Evolutionary conservation across 2,113 vertebrate genomes (phyloP).

Genomic region (Chlamydotis undulata): DNA sequence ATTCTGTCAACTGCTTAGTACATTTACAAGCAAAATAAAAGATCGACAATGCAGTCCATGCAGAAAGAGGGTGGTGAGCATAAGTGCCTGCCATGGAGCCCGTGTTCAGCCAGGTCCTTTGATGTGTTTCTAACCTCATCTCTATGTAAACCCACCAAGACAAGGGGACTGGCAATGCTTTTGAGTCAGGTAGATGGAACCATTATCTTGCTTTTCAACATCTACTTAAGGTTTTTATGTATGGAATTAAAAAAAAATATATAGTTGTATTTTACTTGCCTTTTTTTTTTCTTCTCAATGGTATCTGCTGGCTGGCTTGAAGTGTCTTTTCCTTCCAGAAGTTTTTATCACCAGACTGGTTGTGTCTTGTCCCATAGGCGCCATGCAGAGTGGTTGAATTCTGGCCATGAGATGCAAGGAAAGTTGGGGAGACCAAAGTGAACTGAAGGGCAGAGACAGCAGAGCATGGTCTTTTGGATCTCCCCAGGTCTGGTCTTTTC

Average conservation of each 20-base stretch:
- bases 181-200: background rate
- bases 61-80: background rate
- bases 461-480: background rate
- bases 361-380: background rate
- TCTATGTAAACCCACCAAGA: background rate
- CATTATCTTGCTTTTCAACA: background rate
- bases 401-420: background rate
- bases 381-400: background rate
- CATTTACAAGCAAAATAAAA: background rate
- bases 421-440: background rate
- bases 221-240: background rate
- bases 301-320: background rate
- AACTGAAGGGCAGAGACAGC: background rate
- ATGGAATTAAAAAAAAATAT: background rate
- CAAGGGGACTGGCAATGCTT: background rate
- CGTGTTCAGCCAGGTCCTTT: background rate
- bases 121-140: background rate
- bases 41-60: background rate
- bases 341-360: background rate
- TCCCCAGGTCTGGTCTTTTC: background rate
- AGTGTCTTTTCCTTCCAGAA: background rate
- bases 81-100: background rate
- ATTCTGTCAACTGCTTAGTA: background rate
- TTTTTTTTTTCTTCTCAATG: background rate
- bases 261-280: background rate